Evolutionary conservation across 64 coral and sea anemone species (phyloP).

Genomic region (Stichodactyla helianthus): DNA sequence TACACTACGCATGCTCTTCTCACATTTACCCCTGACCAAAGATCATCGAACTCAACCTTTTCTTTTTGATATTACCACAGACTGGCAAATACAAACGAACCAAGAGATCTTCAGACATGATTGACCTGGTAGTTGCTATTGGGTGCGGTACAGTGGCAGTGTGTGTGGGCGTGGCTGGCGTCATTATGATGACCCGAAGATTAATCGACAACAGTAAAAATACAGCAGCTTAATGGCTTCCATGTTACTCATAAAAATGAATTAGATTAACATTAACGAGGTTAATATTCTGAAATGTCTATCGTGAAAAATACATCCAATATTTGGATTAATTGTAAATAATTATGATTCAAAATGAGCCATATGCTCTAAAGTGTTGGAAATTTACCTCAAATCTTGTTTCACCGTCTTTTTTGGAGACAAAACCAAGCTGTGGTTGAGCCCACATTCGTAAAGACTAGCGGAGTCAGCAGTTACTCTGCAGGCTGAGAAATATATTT

Average conservation of each 20-base stretch:
- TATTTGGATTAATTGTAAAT: not conserved
- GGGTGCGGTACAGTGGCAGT: conserved; percentile 82
- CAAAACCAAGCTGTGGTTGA: not conserved
- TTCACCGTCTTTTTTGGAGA: not conserved
- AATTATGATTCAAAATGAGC: not conserved
- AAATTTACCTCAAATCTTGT: not conserved
- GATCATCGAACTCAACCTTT: not conserved
- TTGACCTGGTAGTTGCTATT: conserved; percentile 83
- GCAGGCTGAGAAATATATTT: too few relatives aligned
- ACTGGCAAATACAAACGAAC: conserved; percentile 68
- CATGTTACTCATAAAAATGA: not conserved
- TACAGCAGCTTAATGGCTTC: conserved; percentile 20
- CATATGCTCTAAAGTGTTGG: not conserved
- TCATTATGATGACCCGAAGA: conserved; percentile 92
- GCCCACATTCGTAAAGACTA: not conserved
- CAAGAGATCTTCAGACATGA: conserved; percentile 89
- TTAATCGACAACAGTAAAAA: conserved; percentile 88
- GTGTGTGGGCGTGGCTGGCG: conserved; percentile 83
- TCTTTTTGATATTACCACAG: conserved; percentile 26
- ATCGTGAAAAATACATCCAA: not conserved
- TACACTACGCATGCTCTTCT: not conserved
- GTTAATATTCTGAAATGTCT: not conserved
- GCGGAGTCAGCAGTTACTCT: not conserved
- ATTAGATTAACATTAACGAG: not conserved
- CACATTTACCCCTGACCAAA: not conserved